phyloP scores from a whole-genome alignment of 2,888 invertebrate genomes.

The Erebia palarica region DNA sequence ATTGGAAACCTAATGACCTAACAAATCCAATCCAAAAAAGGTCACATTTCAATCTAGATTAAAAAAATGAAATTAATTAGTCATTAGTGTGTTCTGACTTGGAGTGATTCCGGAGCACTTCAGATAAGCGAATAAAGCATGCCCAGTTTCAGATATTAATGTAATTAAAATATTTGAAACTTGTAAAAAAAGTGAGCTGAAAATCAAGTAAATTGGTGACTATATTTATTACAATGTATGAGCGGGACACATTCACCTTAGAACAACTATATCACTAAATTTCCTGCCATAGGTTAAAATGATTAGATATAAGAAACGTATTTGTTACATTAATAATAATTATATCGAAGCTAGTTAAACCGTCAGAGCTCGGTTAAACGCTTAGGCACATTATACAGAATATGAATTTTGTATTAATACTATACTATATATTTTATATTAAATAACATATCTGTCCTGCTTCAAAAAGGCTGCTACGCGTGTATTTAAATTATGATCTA shows the following conservation, averaged over 20 bases:
- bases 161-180: conserved; percentile 32
- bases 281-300: conserved; percentile 42
- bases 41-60: too few relatives aligned
- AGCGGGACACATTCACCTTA: conserved; percentile 65
- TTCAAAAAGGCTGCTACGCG: conserved; percentile 46
- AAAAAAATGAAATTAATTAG: too few relatives aligned
- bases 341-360: conserved; percentile 58
- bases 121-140: too few relatives aligned
- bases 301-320: conserved; percentile 38
- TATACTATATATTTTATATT: conserved; percentile 38
- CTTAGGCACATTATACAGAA: conserved; percentile 73
- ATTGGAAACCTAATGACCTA: conserved; percentile 1
- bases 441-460: conserved; percentile 64
- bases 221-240: conserved; percentile 56
- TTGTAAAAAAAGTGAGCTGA: conserved; percentile 33
- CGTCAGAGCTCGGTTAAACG: conserved; percentile 61
- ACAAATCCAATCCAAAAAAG: too few relatives aligned
- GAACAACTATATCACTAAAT: conserved; percentile 43
- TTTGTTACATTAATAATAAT: conserved; percentile 44
- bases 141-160: not conserved
- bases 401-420: conserved; percentile 48
- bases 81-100: too few relatives aligned
- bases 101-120: too few relatives aligned
- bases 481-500: conserved; percentile 61
- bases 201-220: conserved; percentile 60